Base-by-base conservation (phyloP, 2,888 invertebrate genomes). In the Agonopterix alstromeriana region DNA sequence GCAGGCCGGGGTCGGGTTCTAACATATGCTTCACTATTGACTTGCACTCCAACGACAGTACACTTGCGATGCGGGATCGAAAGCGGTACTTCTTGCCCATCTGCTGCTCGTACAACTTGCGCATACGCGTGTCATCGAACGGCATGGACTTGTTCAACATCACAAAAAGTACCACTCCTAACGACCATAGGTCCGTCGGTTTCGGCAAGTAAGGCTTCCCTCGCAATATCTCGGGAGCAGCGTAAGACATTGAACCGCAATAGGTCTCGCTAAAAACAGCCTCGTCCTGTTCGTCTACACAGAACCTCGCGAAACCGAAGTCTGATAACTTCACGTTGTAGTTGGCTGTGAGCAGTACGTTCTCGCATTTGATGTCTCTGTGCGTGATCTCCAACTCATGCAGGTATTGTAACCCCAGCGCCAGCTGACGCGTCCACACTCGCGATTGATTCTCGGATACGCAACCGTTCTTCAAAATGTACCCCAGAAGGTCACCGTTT, bases 181-280 rank as follows among this genome's bases (percentile, higher is more conserved):
- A 75, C 3, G 95, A 94, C 96, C 96, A 97, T 44, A 95, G 77
- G 68, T 97, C 97, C 0, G 93, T 90, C 41, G 91, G 89, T 73
- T 93, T 93, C 0, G 94, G 93, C 63, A 91, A 82, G 69, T 94
- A 94, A 0, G 94, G 93, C 54, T 91, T 91, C 1, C 95, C 95
- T 52, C 92, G 90, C 5, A 97, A 83, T 48, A 97, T 93, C 81
- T 97, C 97, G 0, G 97, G 96, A 0, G 97, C 95, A 0, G 95
- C 96, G 71, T 97, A 97, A 1, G 95, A 95, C 63, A 96, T 90
- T 8, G 95, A 95, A 4, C 96, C 97, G 67, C 96, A 97, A 67
- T 94, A 96, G 0, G 96, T 96, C 58, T 93, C 92, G 61, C 95
- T 95, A 42, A 92, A 70, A 14, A 92, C 66, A 8, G 81, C 74